phyloP scores from a whole-genome alignment of 2,113 vertebrate species.

The Saguinus imperator region DNA sequence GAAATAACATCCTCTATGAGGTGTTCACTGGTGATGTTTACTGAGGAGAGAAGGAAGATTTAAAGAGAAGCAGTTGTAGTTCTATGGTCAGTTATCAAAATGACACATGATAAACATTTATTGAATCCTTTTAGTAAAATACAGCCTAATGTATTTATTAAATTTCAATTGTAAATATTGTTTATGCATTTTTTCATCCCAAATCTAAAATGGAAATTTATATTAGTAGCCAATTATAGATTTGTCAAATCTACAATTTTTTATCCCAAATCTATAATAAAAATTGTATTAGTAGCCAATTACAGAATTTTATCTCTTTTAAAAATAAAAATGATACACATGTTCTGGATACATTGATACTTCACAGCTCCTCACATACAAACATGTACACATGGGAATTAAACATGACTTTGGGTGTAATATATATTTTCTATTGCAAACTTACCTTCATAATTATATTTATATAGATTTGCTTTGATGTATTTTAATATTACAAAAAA shows the following conservation, averaged over 20 bases:
- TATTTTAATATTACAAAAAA: neutral
- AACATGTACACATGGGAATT: neutral
- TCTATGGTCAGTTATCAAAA: neutral
- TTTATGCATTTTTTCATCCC: neutral
- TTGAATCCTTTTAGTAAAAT: neutral
- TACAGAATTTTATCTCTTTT: neutral
- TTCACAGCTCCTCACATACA: neutral
- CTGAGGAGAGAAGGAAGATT: slow-evolving; percentile 55
- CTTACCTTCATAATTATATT: neutral
- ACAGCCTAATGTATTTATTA: neutral
- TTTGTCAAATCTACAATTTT: neutral
- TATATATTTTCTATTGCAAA: neutral
- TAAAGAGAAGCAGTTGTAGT: neutral
- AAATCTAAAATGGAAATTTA: neutral
- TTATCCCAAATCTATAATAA: neutral
- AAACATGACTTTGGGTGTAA: neutral
- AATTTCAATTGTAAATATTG: slow-evolving; percentile 11
- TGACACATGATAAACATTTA: neutral
- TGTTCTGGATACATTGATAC: neutral
- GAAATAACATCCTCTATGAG: slow-evolving; percentile 88
- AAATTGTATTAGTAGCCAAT: neutral
- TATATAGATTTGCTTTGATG: neutral
- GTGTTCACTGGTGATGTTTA: neutral
- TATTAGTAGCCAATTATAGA: neutral
- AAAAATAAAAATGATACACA: neutral